Evolutionary conservation across 2,888 invertebrate species (phyloP).

Genomic region (Hybos culiciformis): DNA sequence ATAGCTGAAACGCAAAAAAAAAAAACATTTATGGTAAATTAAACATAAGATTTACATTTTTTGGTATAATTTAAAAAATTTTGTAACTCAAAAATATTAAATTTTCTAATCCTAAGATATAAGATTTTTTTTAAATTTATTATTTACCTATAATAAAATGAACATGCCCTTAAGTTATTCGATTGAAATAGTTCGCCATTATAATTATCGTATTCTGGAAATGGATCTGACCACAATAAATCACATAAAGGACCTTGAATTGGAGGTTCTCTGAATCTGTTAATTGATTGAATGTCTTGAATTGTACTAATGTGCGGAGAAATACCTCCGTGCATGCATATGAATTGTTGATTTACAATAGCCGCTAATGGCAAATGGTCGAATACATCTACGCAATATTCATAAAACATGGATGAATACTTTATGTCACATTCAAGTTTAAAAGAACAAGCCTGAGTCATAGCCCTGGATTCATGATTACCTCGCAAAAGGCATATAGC

Average conservation of each 20-base stretch:
- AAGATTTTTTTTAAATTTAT: no score
- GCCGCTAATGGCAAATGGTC: constrained; percentile 98
- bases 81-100: no score
- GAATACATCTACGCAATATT: constrained; percentile 99
- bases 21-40: no score
- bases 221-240: constrained; percentile 96
- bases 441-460: constrained; percentile 99
- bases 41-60: no score
- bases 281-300: constrained; percentile 95
- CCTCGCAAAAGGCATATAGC: constrained; percentile 98
- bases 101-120: no score
- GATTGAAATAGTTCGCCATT: constrained; percentile 97
- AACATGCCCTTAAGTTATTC: constrained; percentile 99
- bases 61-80: no score
- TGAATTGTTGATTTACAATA: constrained; percentile 99
- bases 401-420: constrained; percentile 98
- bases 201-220: constrained; percentile 97
- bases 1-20: constrained; percentile 84
- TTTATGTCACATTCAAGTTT: constrained; percentile 99
- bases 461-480: constrained; percentile 99
- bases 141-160: constrained; percentile 75
- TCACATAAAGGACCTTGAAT: constrained; percentile 99
- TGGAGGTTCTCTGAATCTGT: constrained; percentile 98
- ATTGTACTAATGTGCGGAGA: constrained; percentile 94
- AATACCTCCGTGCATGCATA: constrained; percentile 98